Evolutionary conservation across 1,140 invertebrate species (phyloP).

Genomic region (Caenorhabditis inopinata): DNA sequence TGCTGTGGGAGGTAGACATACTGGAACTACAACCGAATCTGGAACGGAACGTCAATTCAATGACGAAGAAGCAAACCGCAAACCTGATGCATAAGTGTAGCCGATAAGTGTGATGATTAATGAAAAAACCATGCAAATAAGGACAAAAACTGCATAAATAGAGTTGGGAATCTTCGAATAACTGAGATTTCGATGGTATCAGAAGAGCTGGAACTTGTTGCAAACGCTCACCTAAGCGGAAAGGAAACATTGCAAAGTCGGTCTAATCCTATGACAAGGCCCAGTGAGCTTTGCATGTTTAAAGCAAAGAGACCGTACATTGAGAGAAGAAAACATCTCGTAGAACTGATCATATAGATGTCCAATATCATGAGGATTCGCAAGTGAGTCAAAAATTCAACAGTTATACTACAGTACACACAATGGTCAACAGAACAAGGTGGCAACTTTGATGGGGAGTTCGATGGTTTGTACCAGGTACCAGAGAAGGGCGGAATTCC

Average conservation of each 20-base stretch:
- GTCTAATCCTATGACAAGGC: conserved; percentile 12
- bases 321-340: not conserved
- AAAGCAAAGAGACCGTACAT: not conserved
- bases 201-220: not conserved
- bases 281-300: conserved; percentile 11
- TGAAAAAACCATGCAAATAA: not conserved
- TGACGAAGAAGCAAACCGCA: not conserved
- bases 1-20: not conserved
- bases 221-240: not conserved
- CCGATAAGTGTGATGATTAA: not conserved
- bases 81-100: not conserved
- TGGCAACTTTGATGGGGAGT: too few species aligned
- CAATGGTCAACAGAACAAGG: too few species aligned
- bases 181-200: not conserved
- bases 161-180: not conserved
- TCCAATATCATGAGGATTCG: not conserved
- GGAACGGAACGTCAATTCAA: not conserved
- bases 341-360: not conserved
- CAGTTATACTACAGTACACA: too few species aligned
- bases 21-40: not conserved
- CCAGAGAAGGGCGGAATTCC: too few species aligned
- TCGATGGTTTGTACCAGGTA: too few species aligned
- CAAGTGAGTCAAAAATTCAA: not conserved
- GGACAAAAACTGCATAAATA: not conserved
- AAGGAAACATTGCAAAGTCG: conserved; percentile 1